phyloP scores from a whole-genome alignment of 1,140 invertebrate genomes.

The Apis florea region DNA sequence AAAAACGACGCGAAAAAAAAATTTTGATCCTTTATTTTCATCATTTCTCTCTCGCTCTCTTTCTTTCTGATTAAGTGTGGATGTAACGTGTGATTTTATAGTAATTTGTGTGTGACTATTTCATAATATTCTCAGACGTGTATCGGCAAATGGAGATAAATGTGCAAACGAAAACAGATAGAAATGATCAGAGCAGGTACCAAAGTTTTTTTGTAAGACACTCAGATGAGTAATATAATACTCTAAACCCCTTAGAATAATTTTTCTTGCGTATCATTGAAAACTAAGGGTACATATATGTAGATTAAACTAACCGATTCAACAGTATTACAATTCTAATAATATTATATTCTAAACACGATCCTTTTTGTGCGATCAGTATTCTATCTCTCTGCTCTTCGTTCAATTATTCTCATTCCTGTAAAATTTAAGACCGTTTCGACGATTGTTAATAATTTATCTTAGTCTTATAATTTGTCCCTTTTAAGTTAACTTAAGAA shows the following conservation, averaged over 20 bases:
- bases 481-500: background rate
- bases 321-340: slow-evolving; percentile 56
- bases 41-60: slow-evolving; percentile 20
- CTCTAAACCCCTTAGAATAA: slow-evolving; percentile 1
- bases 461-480: background rate
- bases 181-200: slow-evolving; percentile 27
- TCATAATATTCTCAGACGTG: slow-evolving; percentile 18
- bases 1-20: slow-evolving; percentile 29
- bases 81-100: slow-evolving; percentile 59
- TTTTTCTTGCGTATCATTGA: background rate
- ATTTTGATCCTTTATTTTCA: slow-evolving; percentile 24
- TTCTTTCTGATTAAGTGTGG: slow-evolving; percentile 41
- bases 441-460: background rate
- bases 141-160: slow-evolving; percentile 30
- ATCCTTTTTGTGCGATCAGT: slow-evolving; percentile 1
- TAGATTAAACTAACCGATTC: slow-evolving; percentile 50
- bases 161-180: slow-evolving; percentile 8
- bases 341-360: slow-evolving; percentile 12
- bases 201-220: slow-evolving; percentile 46
- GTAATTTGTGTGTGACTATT: slow-evolving; percentile 49
- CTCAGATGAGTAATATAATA: background rate
- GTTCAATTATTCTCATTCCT: slow-evolving; percentile 34
- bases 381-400: slow-evolving; percentile 23
- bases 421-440: slow-evolving; percentile 29
- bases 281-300: slow-evolving; percentile 25